Percentiles rank a stretch among this genome's conserved stretches.
Evolutionary conservation across 2,113 vertebrate species (phyloP).

Genomic region (Strix aluco): DNA sequence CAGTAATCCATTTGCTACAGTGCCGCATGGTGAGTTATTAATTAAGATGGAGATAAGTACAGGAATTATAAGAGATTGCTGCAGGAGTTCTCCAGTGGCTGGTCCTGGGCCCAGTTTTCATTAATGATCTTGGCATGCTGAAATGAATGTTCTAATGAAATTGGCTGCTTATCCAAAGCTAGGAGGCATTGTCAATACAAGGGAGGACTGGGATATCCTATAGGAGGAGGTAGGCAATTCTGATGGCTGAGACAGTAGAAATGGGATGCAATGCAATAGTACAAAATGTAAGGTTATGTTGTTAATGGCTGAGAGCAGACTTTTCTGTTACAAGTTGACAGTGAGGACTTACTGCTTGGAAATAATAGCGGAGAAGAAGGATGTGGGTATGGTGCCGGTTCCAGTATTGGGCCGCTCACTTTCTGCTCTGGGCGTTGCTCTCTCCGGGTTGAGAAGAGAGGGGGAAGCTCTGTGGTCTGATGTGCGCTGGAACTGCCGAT

Average conservation of each 20-base stretch:
- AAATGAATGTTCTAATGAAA: conserved; percentile 2
- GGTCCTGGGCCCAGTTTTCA: not conserved
- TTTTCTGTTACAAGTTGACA: not conserved
- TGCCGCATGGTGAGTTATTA: not conserved
- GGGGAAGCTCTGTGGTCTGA: not conserved
- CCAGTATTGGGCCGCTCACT: not conserved
- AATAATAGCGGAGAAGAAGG: not conserved
- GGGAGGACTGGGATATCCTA: not conserved
- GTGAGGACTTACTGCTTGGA: not conserved
- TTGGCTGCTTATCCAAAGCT: not conserved
- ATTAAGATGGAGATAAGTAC: not conserved
- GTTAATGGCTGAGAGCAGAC: not conserved
- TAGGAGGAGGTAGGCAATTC: not conserved
- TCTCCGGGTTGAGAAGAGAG: not conserved
- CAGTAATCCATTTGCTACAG: not conserved
- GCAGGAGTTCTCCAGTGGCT: not conserved
- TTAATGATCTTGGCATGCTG: not conserved
- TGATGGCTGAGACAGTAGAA: not conserved
- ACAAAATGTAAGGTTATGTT: not conserved
- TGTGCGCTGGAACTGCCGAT: rapidly evolving
- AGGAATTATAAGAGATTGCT: not conserved
- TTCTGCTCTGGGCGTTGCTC: not conserved
- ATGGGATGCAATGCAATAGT: not conserved
- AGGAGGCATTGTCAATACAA: not conserved
- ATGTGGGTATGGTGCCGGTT: not conserved